A percentile compares a stretch with the other conserved stretches of the same genome.
Evolutionary conservation across 1,140 invertebrate species (phyloP).

Genomic region (Drosophila bipectinata): DNA sequence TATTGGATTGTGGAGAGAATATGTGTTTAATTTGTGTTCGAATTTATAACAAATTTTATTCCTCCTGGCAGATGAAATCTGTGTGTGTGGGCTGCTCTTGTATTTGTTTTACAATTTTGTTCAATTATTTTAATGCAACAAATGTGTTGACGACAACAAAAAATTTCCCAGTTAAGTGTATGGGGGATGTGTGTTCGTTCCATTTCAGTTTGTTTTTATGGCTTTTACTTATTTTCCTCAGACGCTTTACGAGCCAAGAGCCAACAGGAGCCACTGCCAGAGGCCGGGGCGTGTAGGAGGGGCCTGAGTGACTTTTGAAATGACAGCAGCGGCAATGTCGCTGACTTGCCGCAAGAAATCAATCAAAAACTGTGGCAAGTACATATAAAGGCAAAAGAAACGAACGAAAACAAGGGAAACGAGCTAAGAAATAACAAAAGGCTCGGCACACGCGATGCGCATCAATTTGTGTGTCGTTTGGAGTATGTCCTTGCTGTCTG

Average conservation of each 20-base stretch:
- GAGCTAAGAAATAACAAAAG: constrained; percentile 64
- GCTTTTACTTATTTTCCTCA: constrained; percentile 58
- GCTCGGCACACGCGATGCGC: constrained; percentile 72
- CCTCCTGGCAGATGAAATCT: constrained; percentile 1
- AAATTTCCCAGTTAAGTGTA: constrained; percentile 53
- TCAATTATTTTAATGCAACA: constrained; percentile 81
- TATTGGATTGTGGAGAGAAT: neutral
- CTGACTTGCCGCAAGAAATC: constrained; percentile 77
- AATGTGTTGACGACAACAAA: constrained; percentile 67
- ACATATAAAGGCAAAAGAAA: constrained; percentile 33
- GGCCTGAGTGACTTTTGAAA: constrained; percentile 35
- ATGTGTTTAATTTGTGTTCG: neutral
- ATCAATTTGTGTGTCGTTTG: constrained; percentile 71
- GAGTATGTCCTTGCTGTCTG: constrained; percentile 53
- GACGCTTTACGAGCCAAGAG: constrained; percentile 60
- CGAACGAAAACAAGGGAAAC: constrained; percentile 13
- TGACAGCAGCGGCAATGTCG: constrained; percentile 53
- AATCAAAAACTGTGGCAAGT: constrained; percentile 74
- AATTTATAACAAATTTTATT: neutral
- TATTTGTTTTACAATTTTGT: constrained; percentile 76
- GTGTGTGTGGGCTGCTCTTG: constrained; percentile 13
- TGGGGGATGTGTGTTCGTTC: neutral
- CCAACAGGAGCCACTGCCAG: neutral
- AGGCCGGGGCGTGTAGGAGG: neutral
- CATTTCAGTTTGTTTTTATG: constrained; percentile 63